Evolutionary conservation across 2,888 invertebrate species (phyloP), one percentile per base, ranked within the genome.

Genomic region (Romanomermis culicivorax): DNA sequence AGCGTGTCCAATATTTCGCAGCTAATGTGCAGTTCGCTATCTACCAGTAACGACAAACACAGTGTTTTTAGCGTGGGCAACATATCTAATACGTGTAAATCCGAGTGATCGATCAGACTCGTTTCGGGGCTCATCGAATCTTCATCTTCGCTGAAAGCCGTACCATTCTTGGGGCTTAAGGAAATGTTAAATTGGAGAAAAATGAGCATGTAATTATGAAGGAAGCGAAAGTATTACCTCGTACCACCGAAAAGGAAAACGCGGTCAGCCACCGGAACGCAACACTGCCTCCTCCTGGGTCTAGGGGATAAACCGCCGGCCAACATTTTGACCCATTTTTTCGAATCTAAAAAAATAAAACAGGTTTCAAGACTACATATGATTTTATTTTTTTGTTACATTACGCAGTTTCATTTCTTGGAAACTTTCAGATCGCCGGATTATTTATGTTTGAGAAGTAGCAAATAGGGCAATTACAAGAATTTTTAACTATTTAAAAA

Each of bases 201-300:
- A n/a, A n/a, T n/a, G n/a, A n/a, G n/a, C n/a, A n/a, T n/a, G n/a
- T n/a, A n/a, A n/a, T n/a, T n/a, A n/a, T n/a, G n/a, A n/a, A n/a
- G n/a, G n/a, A n/a, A n/a, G n/a, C n/a, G n/a, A n/a, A n/a, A n/a
- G n/a, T n/a, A n/a, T n/a, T 70, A 83, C 82, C 85, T 86, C 55
- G 87, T 87, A 43, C 89, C 89, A 50, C 88, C 88, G 74, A 89
- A 89, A 55, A 88, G 72, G 70, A 79, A 87, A 62, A 86, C 77
- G 65, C 78, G 76, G 60, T 80, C 76, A 17, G 76, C 78, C 62
- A 81, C 77, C 49, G 83, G 74, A 64, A 85, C 76, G 67, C 85
- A 85, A 53, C 82, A 84, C 70, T 88, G 88, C 51, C 75, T 64
- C 30, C 75, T 61, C 7, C 75, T 62, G 1, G 71, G 64, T 59